phyloP scores from a whole-genome alignment of 2,113 vertebrate species.

The Pterocles burchelli region DNA sequence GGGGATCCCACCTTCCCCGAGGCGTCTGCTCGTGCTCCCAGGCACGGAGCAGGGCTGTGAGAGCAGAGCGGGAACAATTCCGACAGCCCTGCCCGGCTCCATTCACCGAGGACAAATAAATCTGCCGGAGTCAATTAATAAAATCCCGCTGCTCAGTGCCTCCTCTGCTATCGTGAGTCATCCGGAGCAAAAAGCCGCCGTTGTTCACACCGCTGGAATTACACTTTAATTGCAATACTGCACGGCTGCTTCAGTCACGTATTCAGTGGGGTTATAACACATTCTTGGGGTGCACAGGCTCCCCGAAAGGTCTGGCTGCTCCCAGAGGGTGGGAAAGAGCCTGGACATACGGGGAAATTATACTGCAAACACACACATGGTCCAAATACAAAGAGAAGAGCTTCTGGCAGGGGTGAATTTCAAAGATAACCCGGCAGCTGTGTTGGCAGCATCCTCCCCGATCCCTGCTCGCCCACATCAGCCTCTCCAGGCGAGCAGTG shows the following conservation, averaged over 20 bases:
- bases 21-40: not conserved
- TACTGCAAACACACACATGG: not conserved
- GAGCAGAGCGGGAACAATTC: not conserved
- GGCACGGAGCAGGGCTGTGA: not conserved
- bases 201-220: constrained; percentile 27
- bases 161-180: constrained; percentile 29
- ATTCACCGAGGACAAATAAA: not conserved
- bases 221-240: constrained; percentile 21
- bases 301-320: not conserved
- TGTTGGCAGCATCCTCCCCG: not conserved
- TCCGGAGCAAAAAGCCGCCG: not conserved
- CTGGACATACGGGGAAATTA: not conserved
- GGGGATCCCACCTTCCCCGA: not conserved
- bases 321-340: not conserved
- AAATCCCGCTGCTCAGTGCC: not conserved
- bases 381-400: accelerated
- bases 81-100: constrained; percentile 1
- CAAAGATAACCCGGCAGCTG: not conserved
- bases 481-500: not conserved
- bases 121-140: constrained; percentile 21
- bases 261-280: not conserved
- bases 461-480: not conserved
- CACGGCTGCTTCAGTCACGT: constrained; percentile 5
- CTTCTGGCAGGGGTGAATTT: not conserved
- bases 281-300: not conserved